Percentiles rank a stretch among this genome's conserved stretches.
phyloP scores from a whole-genome alignment of 2,888 invertebrate species.

The Tachina lurida region DNA sequence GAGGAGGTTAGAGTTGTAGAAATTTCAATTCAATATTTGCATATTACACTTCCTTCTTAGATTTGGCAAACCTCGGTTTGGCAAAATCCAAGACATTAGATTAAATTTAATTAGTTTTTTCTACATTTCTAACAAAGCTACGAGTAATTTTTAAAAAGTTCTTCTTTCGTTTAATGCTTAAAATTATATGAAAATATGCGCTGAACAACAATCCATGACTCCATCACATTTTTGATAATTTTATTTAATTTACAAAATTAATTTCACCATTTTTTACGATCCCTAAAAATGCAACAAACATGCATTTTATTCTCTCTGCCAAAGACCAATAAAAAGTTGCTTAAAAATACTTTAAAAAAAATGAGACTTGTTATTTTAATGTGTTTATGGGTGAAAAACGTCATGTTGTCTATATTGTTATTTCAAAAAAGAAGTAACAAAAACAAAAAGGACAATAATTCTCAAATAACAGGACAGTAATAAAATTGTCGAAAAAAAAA shows the following conservation, averaged over 20 bases:
- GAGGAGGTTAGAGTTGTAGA: too few species aligned
- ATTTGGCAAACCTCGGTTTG: too few species aligned
- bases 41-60: too few species aligned
- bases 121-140: too few species aligned
- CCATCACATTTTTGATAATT: background rate
- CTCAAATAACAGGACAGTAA: conserved; percentile 66
- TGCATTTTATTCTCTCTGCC: conserved; percentile 12
- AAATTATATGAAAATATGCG: background rate
- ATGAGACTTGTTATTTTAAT: conserved; percentile 76
- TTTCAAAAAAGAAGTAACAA: conserved; percentile 36
- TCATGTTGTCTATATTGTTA: conserved; percentile 69
- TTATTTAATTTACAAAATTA: conserved; percentile 41
- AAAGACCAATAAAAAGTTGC: conserved; percentile 68
- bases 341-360: conserved; percentile 33
- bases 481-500: conserved; percentile 75
- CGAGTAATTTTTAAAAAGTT: too few species aligned
- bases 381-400: conserved; percentile 73
- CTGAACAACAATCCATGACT: background rate
- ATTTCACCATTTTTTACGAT: conserved; percentile 32
- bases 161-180: background rate
- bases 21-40: too few species aligned
- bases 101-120: too few species aligned
- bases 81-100: too few species aligned
- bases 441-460: conserved; percentile 29
- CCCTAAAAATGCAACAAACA: conserved; percentile 31